Base-by-base conservation (phyloP, 2,888 invertebrate genomes). In the Cosmia trapezina region DNA sequence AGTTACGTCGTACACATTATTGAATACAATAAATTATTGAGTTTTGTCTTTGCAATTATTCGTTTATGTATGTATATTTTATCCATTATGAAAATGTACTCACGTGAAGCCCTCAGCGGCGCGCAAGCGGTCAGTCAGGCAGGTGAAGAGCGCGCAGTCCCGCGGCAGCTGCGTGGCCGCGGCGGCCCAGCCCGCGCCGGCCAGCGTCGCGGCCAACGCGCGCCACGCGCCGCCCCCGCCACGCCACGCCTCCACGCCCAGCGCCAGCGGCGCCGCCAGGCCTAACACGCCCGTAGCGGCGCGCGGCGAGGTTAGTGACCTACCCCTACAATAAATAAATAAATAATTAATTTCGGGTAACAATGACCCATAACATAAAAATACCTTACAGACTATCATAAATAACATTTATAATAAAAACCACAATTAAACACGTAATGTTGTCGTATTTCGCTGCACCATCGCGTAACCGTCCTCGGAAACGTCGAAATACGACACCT, bases 281-380 rank as follows among this genome's bases (percentile, higher is more conserved):
- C 98, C 98, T 81, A 99, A 97, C 73, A 98, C 97, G 87, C 99
- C 93, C 2, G 98, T 99, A 43, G 98, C 99, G 86, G 98, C 98
- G 63, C 98, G 96, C 0, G 98, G 98, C 19, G 99, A 99, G 28
- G 99, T 99, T 86, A 99, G 96, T 87, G 99, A 99, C 88, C 98
- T 98, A 65, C 99, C 99, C 98, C 99, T 99, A 94, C 4, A 7
- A 7, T 14, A n/a, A n/a, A n/a, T n/a, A n/a, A n/a, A n/a, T n/a
- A n/a, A n/a, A n/a, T n/a, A n/a, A n/a, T n/a, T n/a, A n/a, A n/a
- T n/a, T n/a, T n/a, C n/a, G n/a, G n/a, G n/a, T n/a, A n/a, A n/a
- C n/a, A n/a, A n/a, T n/a, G n/a, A n/a, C n/a, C n/a, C n/a, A n/a
- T n/a, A n/a, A n/a, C n/a, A n/a, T n/a, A n/a, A n/a, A n/a, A n/a